Conservation (phyloP, 1,140 invertebrate species). For the Drosophila varians region DNA sequence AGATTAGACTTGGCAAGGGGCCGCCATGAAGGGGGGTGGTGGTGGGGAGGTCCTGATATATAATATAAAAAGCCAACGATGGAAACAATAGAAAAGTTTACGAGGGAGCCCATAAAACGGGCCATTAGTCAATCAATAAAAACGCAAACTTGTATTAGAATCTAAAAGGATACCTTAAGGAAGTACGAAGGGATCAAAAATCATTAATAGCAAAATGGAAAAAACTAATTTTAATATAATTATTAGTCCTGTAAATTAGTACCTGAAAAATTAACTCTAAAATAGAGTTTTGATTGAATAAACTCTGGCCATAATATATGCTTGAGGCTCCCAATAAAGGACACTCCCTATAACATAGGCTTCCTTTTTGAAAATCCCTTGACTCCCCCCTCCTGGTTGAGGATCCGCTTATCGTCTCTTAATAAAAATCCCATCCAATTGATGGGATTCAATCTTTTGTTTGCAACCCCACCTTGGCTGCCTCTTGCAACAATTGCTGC, state of each 20-base stretch:
- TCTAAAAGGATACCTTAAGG: too few relatives aligned
- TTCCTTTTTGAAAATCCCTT: background rate
- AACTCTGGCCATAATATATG: too few relatives aligned
- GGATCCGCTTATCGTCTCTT: slow-evolving; percentile 16
- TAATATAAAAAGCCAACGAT: background rate
- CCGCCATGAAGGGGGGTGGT: slow-evolving; percentile 7
- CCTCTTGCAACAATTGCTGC: slow-evolving; percentile 8
- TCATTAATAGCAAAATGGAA: too few relatives aligned
- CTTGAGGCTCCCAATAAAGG: too few relatives aligned
- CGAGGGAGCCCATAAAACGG: slow-evolving; percentile 8
- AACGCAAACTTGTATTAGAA: too few relatives aligned
- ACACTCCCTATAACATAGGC: background rate
- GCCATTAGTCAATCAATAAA: too few relatives aligned
- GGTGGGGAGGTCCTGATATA: background rate
- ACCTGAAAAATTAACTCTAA: too few relatives aligned
- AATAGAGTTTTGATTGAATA: too few relatives aligned
- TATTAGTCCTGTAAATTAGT: too few relatives aligned
- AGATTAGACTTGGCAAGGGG: slow-evolving; percentile 53
- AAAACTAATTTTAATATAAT: too few relatives aligned
- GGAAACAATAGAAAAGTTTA: slow-evolving; percentile 37
- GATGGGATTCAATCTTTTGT: slow-evolving; percentile 38
- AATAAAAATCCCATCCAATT: slow-evolving; percentile 42
- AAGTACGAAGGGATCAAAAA: too few relatives aligned
- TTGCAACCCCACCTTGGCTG: background rate
- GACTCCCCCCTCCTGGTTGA: background rate